phyloP scores from a whole-genome alignment of 2,113 vertebrate species.

The Montifringilla adamsi region DNA sequence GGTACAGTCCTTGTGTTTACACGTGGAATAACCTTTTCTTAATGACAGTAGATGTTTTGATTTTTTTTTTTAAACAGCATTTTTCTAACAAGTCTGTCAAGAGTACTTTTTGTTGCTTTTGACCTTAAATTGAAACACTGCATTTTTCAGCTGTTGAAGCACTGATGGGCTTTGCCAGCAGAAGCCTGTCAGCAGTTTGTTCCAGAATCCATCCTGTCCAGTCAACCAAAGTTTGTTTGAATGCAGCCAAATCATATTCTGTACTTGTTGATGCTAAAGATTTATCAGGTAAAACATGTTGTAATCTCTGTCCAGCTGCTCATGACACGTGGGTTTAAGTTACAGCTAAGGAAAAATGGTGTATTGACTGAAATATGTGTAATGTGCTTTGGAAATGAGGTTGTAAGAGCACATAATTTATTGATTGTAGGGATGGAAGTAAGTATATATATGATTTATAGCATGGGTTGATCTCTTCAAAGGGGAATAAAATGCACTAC shows the following conservation, averaged over 20 bases:
- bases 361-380: conserved; percentile 47
- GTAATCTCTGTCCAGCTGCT: conserved; percentile 65
- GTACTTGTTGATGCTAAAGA: conserved; percentile 48
- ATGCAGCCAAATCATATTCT: conserved; percentile 62
- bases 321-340: conserved; percentile 53
- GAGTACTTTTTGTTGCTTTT: conserved; percentile 71
- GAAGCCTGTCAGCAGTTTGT: conserved; percentile 52
- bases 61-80: conserved; percentile 46
- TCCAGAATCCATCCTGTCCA: conserved; percentile 65
- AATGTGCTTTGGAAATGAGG: conserved; percentile 53
- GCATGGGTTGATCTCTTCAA: conserved; percentile 51
- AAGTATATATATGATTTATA: conserved; percentile 61
- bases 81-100: conserved; percentile 70
- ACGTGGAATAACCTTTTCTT: conserved; percentile 58
- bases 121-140: conserved; percentile 69
- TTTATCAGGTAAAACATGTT: conserved; percentile 63
- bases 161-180: conserved; percentile 56
- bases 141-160: conserved; percentile 60
- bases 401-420: conserved; percentile 59
- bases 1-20: conserved; percentile 56
- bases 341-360: conserved; percentile 34
- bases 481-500: conserved; percentile 46
- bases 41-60: conserved; percentile 32
- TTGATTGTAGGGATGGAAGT: conserved; percentile 61
- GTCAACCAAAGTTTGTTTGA: conserved; percentile 73